A percentile compares a stretch with the other conserved stretches of the same genome.
These are phyloP conservation scores for Drosophila incognita DNA, from an alignment of 2,888 invertebrate species.

Conservation along the genomic window DNA sequence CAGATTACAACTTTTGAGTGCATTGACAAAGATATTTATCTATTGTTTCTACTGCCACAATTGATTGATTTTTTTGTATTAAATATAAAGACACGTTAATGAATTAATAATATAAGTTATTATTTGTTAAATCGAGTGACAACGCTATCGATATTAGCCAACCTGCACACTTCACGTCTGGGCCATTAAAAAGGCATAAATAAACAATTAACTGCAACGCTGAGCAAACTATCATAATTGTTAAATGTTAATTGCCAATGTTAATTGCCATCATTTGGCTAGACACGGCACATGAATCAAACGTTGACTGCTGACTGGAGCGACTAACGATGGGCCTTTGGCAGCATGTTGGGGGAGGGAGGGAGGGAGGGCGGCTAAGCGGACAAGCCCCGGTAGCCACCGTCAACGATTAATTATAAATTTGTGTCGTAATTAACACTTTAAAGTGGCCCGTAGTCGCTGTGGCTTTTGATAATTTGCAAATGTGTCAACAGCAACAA, in stretches of 20 bases:
- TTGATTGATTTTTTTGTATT: not conserved
- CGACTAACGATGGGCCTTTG: not conserved
- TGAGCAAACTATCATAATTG: slow-evolving; percentile 77
- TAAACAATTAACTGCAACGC: slow-evolving; percentile 70
- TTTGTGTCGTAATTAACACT: slow-evolving; percentile 82
- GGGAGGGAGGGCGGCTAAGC: not conserved
- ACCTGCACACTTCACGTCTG: slow-evolving; percentile 34
- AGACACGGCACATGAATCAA: slow-evolving; percentile 73
- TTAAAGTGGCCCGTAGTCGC: slow-evolving; percentile 67
- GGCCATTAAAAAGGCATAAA: slow-evolving; percentile 73
- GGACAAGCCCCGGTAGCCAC: slow-evolving; percentile 23
- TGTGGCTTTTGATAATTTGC: slow-evolving; percentile 73
- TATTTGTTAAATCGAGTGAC: not conserved
- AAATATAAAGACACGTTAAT: slow-evolving; percentile 14
- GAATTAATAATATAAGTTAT: slow-evolving; percentile 10
- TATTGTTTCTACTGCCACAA: not conserved
- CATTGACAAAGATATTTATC: not conserved
- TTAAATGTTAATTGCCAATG: slow-evolving; percentile 70
- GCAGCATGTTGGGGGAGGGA: not conserved
- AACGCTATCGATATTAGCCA: slow-evolving; percentile 18
- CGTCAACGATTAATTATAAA: slow-evolving; percentile 74
- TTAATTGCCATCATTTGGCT: slow-evolving; percentile 76
- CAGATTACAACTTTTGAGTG: not conserved
- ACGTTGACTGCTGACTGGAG: slow-evolving; percentile 35
- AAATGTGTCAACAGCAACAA: slow-evolving; percentile 75